Evolutionary conservation across 2,113 vertebrate genomes (phyloP).

Genomic region (Xyliphius kryptos): DNA sequence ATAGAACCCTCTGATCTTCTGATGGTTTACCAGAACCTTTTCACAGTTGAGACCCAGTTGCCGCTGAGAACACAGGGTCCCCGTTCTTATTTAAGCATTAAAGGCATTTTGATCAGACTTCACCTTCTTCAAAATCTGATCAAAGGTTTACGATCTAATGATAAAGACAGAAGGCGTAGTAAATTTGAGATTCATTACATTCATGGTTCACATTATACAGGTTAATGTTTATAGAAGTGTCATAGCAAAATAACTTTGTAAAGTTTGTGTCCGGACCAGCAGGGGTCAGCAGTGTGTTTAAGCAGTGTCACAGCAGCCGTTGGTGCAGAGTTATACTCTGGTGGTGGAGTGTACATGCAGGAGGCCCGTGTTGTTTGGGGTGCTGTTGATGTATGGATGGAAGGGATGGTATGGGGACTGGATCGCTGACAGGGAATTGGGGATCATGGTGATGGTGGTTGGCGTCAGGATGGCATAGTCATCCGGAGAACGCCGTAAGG

Average conservation of each 20-base stretch:
- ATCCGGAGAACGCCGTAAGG: conserved; percentile 85
- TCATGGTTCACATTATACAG: not conserved
- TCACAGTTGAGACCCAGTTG: too few species aligned
- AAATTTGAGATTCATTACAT: not conserved
- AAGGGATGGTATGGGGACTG: conserved; percentile 85
- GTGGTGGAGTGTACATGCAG: conserved; percentile 96
- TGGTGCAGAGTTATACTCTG: conserved; percentile 77
- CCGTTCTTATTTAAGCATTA: not conserved
- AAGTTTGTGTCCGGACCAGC: conserved; percentile 50
- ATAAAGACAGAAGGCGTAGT: not conserved
- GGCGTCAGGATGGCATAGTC: conserved; percentile 90
- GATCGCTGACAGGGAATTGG: conserved; percentile 82
- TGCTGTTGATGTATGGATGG: conserved; percentile 76
- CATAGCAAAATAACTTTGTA: conserved; percentile 20
- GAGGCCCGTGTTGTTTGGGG: conserved; percentile 87
- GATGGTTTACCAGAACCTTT: too few species aligned
- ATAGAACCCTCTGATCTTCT: too few species aligned
- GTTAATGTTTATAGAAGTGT: conserved; percentile 5
- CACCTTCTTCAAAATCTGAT: too few species aligned
- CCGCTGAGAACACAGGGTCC: too few species aligned
- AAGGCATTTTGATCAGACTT: not conserved
- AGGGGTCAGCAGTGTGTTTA: conserved; percentile 19
- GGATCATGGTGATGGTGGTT: conserved; percentile 90
- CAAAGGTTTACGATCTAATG: too few species aligned
- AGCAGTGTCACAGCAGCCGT: conserved; percentile 6